Conservation (phyloP, 2,888 invertebrate species). For the Amphimallon solstitiale region DNA sequence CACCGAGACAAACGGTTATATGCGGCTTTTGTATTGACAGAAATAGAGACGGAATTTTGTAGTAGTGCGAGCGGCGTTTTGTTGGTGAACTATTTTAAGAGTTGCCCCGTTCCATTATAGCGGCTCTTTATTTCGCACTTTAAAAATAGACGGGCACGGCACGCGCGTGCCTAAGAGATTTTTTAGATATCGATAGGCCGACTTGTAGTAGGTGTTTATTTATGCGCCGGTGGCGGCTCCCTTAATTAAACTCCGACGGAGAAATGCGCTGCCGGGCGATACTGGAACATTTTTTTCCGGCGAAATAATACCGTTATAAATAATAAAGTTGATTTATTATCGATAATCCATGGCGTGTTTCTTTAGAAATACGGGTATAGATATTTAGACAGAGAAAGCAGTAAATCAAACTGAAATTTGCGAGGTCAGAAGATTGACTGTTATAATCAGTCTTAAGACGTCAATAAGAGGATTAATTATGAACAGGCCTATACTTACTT, state of each 20-base stretch:
- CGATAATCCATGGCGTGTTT: too few species aligned
- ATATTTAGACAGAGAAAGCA: too few species aligned
- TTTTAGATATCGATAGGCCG: conserved; percentile 27
- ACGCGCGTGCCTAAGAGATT: conserved; percentile 24
- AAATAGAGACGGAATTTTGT: conserved; percentile 14
- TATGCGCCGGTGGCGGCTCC: neutral
- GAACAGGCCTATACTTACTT: too few species aligned
- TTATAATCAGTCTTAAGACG: too few species aligned
- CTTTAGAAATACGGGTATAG: too few species aligned
- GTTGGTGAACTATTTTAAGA: conserved; percentile 10
- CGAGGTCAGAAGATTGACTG: too few species aligned
- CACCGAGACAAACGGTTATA: conserved; percentile 31
- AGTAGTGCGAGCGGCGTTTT: neutral
- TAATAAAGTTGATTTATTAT: neutral
- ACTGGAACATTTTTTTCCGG: neutral
- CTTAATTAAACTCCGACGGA: conserved; percentile 16
- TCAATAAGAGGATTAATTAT: too few species aligned
- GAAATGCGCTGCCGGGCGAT: neutral
- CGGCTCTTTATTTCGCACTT: conserved; percentile 12
- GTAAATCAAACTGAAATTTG: too few species aligned
- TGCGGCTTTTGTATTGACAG: conserved; percentile 24
- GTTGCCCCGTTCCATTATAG: conserved; percentile 10
- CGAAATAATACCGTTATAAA: neutral
- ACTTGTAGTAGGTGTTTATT: conserved; percentile 19
- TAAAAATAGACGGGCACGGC: conserved; percentile 24